Evolutionary conservation across 2,888 invertebrate species (phyloP).

Genomic region (Nomada ferruginata): DNA sequence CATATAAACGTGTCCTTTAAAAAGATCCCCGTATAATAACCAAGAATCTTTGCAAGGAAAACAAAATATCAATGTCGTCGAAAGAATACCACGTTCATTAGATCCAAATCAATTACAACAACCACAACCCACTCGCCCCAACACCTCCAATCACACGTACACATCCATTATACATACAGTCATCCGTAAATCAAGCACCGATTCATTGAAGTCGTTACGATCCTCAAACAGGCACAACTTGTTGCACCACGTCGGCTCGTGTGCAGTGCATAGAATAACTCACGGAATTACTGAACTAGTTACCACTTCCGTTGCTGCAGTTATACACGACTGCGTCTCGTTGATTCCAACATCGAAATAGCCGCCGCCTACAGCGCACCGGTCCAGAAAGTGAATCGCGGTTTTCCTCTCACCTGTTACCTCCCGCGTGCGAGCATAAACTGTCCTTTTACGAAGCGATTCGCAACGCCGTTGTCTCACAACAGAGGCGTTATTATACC

Average conservation of each 20-base stretch:
- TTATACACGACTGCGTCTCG: background rate
- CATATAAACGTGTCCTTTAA: too few species aligned
- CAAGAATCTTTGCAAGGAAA: too few species aligned
- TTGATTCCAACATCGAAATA: conserved; percentile 12
- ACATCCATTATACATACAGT: too few species aligned
- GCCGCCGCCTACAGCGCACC: background rate
- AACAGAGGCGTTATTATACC: background rate
- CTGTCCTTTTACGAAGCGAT: background rate
- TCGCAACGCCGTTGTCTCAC: background rate
- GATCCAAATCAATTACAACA: too few species aligned
- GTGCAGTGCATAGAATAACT: background rate
- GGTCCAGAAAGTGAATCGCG: background rate
- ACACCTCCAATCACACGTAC: too few species aligned
- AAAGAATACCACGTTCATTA: too few species aligned
- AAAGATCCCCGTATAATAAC: too few species aligned
- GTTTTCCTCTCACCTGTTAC: background rate
- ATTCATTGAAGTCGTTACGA: background rate
- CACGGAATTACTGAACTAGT: background rate
- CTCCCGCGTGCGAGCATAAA: background rate
- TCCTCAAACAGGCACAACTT: background rate
- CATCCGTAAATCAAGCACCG: background rate
- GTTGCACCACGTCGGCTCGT: background rate
- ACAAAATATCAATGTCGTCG: too few species aligned
- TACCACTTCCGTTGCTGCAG: background rate
- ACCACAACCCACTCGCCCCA: too few species aligned